Percentiles rank a stretch among this genome's conserved stretches.
Evolutionary conservation across 2,888 invertebrate species (phyloP).

Genomic region (Teinopalpus imperialis): DNA sequence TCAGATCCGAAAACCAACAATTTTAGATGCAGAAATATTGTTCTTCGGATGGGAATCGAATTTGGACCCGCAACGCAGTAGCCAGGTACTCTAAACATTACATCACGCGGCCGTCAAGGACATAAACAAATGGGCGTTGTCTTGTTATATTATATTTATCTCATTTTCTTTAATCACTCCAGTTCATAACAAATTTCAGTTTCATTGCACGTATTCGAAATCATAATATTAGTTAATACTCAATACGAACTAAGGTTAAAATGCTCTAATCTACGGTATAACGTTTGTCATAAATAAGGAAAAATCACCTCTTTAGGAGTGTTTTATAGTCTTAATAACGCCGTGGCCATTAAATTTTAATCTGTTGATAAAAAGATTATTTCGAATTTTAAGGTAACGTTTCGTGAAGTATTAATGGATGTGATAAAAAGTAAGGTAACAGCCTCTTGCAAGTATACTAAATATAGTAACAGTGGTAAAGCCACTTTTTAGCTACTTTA

Average conservation of each 20-base stretch:
- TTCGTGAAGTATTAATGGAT: background rate
- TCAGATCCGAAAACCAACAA: no score
- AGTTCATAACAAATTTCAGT: background rate
- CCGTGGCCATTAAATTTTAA: background rate
- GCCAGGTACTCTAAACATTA: no score
- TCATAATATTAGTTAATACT: background rate
- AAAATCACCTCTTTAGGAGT: background rate
- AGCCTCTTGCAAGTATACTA: no score
- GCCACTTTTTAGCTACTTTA: no score
- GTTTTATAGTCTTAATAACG: background rate
- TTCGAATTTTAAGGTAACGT: no score
- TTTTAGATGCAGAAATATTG: no score
- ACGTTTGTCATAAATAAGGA: conserved; percentile 5
- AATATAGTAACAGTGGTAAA: no score
- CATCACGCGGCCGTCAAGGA: no score
- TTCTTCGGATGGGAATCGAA: no score
- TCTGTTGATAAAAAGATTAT: background rate
- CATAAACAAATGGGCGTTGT: no score
- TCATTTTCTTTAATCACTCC: background rate
- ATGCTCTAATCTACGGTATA: conserved; percentile 2
- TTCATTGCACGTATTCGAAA: background rate
- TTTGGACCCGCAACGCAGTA: no score
- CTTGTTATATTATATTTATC: no score
- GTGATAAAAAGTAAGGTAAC: background rate
- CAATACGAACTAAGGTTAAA: conserved; percentile 1